Percentiles rank a stretch among this genome's conserved stretches.
These are phyloP conservation scores for Phaethon lepturus DNA, from an alignment of 2,113 vertebrate species.

Conservation along the genomic window DNA sequence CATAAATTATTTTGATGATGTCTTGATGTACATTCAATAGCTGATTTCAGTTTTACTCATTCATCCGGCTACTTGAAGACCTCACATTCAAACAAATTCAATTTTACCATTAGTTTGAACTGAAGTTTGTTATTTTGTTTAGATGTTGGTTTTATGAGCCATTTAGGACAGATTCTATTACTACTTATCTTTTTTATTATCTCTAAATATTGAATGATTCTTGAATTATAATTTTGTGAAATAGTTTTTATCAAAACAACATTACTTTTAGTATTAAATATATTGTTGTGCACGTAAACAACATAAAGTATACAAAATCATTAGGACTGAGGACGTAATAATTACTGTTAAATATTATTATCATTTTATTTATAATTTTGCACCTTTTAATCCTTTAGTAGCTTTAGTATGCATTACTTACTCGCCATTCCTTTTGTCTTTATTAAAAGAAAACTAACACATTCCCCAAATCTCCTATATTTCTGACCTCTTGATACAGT, in stretches of 20 bases:
- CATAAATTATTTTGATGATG: background rate
- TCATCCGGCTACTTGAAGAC: background rate
- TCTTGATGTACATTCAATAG: background rate
- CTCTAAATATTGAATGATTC: background rate
- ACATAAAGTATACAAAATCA: background rate
- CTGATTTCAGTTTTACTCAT: background rate
- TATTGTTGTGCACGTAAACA: background rate
- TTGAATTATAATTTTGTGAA: background rate
- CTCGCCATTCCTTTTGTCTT: background rate
- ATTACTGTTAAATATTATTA: background rate
- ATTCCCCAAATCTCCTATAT: slow-evolving; percentile 20
- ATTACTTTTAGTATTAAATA: background rate
- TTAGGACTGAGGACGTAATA: background rate
- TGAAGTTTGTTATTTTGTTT: background rate
- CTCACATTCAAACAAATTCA: background rate
- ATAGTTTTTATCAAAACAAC: background rate
- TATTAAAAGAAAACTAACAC: slow-evolving; percentile 37
- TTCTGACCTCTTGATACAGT: slow-evolving; percentile 45
- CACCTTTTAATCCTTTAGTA: background rate
- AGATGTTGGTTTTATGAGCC: background rate
- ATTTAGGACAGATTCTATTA: background rate
- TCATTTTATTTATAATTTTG: background rate
- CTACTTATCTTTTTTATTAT: background rate
- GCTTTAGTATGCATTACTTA: background rate
- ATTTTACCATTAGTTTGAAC: background rate